Base-by-base conservation (phyloP, 2,797 vertebrate genomes). In the Brachymystax lenok region DNA sequence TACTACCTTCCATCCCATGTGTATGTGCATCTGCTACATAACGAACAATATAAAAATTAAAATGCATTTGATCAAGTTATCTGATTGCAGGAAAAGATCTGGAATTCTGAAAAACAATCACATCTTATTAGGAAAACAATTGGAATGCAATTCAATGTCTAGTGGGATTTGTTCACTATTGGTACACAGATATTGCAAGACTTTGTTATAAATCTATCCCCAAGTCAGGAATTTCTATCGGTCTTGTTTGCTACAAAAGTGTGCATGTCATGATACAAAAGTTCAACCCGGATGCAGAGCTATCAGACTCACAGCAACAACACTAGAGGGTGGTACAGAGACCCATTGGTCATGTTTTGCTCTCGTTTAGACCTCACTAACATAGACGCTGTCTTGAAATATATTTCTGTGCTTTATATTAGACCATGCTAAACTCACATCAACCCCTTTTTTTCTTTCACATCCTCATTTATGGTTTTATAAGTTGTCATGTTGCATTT, bases 341-440 rank as follows among this genome's bases (percentile, higher is more conserved):
- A 35, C 28, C 35, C 8, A 19, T 10, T 46, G 30, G 7, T 12
- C n/a, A 69, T 17, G 19, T 46, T 69, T 63, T 12, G 2, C 6
- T 24, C 10, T 63, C 21, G 3, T 66, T 30, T 24, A 12, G 14
- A 28, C 4, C 63, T 16, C 24, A 27, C 63, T 30, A 4, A 30
- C 27, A 46, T 13, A 27, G 63, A 66, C 10, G 4, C 27, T 56
- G 2, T 46, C 40, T 46, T 46, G 40, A 46, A 46, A 46, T 71
- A 28, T 16, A 71, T 27, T 50, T 24, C 69, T 71, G 69, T 71
- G 69, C 69, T 71, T 71, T 71, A 71, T 50, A 71, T 50, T 21
- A 0, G 21, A 51, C 40, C 24, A 21, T 24, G 21, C 51, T 35
- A 24, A 50, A 46, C 46, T 51, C 40, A 50, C 24, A 46, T 4